Evolutionary conservation across 2,888 invertebrate species (phyloP), one percentile per base, ranked within the genome.

Genomic region (Masnerella sp.): DNA sequence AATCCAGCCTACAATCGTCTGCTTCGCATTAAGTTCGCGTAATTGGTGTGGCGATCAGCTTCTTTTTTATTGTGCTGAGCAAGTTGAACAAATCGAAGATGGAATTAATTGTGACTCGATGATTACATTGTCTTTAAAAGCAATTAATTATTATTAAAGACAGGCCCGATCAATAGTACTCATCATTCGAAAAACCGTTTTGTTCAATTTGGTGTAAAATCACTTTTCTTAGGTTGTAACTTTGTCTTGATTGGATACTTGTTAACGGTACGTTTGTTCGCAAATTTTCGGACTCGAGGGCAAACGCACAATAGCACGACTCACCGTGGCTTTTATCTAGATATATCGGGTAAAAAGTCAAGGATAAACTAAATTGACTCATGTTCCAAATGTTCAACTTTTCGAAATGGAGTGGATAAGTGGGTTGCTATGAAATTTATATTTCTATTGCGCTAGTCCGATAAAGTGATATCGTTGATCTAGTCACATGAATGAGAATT

Each of bases 401-500:
- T 22, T 36, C 3, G n/a, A 25, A 38, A 12, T 36, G 9, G 11
- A 36, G 15, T 12, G 5, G 36, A 52, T 38, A 38, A 38, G 36
- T 36, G 20, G 12, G 2, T 28, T 54, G 28, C 38, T 20, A 25
- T 40, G 3, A 25, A 4, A 40, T 32, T 54, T 54, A 32, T 20
- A 56, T 40, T 40, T n/a, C 2, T 18, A 25, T 25, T 40, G 5
- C 15, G 17, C 56, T 56, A 56, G 56, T 56, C 40, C 18, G 8
- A 36, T 15, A 3, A 56, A 42, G 14, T 18, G 22, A 18, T 28
- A 30, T n/a, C 0, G 14, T 28, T 30, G 12, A 15, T 56, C 56
- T 40, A 54, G 54, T 54, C 54, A 54, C 17, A 28, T 38, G 40
- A 54, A 11, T 54, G 9, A 54, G 38, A 25, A 45, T 1, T 9